Evolutionary conservation across 2,888 invertebrate genomes (phyloP).

Genomic region (Tetranychus piercei): DNA sequence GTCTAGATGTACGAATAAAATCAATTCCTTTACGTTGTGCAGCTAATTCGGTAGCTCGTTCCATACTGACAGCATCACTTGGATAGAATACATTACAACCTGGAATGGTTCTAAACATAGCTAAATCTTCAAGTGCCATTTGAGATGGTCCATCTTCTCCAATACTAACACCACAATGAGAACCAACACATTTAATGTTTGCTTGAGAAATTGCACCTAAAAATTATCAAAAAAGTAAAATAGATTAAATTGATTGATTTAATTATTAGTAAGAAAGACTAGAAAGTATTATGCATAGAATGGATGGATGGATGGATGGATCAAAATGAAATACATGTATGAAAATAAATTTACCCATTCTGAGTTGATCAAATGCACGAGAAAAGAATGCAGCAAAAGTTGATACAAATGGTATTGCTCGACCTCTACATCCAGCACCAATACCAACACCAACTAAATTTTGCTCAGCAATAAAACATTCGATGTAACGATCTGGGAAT

Average conservation of each 20-base stretch:
- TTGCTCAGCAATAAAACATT: conserved; percentile 98
- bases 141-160: conserved; percentile 98
- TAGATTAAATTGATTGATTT: not conserved
- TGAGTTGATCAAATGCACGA: conserved; percentile 89
- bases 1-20: conserved; percentile 86
- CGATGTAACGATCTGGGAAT: conserved; percentile 57
- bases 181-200: conserved; percentile 86
- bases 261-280: not conserved
- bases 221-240: not conserved
- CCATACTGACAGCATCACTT: conserved; percentile 78
- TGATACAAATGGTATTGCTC: conserved; percentile 81
- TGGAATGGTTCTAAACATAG: conserved; percentile 80
- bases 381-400: conserved; percentile 97
- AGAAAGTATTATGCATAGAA: too few relatives aligned
- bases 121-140: conserved; percentile 97
- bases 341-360: conserved; percentile 52
- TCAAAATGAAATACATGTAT: too few relatives aligned
- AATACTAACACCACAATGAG: conserved; percentile 94
- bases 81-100: conserved; percentile 48
- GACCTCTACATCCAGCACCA: conserved; percentile 75
- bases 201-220: conserved; percentile 73
- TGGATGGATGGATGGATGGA: not conserved
- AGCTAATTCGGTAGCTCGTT: conserved; percentile 82
- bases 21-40: conserved; percentile 86
- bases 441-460: conserved; percentile 89